Percentiles rank a stretch among this genome's conserved stretches.
phyloP scores from a whole-genome alignment of 2,888 invertebrate species.

The Germaria angustata region DNA sequence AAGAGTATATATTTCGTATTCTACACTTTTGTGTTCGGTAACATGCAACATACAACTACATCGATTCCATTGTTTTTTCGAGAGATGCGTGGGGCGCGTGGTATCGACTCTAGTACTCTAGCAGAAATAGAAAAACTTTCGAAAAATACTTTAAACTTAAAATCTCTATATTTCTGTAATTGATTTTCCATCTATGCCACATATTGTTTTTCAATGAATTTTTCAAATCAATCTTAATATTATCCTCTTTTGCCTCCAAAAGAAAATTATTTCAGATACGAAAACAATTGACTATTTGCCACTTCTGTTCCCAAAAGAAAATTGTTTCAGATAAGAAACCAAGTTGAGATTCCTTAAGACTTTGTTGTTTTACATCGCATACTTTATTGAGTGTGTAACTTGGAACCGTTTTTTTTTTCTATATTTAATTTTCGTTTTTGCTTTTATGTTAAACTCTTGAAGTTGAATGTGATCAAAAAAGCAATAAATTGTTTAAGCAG shows the following conservation, averaged over 20 bases:
- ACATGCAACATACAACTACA: no score
- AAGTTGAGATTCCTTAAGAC: conserved; percentile 44
- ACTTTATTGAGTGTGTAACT: conserved; percentile 48
- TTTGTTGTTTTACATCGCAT: conserved; percentile 39
- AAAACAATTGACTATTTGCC: neutral
- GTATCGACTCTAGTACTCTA: no score
- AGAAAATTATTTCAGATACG: conserved; percentile 9
- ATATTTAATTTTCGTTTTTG: conserved; percentile 4
- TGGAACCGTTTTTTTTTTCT: conserved; percentile 22
- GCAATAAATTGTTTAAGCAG: conserved; percentile 73
- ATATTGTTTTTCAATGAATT: no score
- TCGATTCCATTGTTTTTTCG: no score
- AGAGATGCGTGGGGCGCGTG: no score
- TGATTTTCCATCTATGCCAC: no score
- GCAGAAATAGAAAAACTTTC: no score
- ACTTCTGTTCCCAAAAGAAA: neutral
- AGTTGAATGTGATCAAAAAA: conserved; percentile 73
- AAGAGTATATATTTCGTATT: no score
- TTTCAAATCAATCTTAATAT: no score
- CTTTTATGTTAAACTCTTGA: conserved; percentile 47
- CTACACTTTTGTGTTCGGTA: no score
- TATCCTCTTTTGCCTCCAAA: neutral
- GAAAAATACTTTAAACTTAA: no score
- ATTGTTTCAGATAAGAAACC: conserved; percentile 8
- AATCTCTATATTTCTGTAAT: no score